Evolutionary conservation across 2,888 invertebrate species (phyloP).

Genomic region (Yponomeuta plumbellus): DNA sequence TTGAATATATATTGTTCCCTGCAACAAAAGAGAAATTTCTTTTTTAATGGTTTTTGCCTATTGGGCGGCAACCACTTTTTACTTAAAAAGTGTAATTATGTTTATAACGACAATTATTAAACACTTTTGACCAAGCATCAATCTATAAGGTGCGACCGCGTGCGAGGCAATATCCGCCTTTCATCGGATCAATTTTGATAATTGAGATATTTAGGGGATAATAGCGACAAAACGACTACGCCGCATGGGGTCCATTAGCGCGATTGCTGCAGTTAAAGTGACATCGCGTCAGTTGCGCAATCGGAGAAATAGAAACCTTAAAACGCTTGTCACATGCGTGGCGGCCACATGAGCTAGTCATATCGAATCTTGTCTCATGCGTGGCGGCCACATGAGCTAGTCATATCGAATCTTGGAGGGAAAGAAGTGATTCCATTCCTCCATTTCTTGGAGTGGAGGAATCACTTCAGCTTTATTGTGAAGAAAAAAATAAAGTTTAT

Average conservation of each 20-base stretch:
- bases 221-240: conserved; percentile 15
- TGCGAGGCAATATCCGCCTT: conserved; percentile 18
- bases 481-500: too few relatives aligned
- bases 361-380: conserved; percentile 21
- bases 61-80: neutral
- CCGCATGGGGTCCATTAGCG: conserved; percentile 72
- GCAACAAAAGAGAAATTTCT: conserved; percentile 65
- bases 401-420: neutral
- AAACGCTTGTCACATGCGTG: conserved; percentile 36
- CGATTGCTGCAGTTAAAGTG: conserved; percentile 51
- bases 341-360: conserved; percentile 22
- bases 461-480: too few relatives aligned
- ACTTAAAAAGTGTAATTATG: neutral
- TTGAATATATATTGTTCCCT: conserved; percentile 93
- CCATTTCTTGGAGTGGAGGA: too few relatives aligned
- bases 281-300: conserved; percentile 41
- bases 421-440: too few relatives aligned
- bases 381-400: conserved; percentile 27
- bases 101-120: conserved; percentile 7
- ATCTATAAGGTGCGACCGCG: neutral
- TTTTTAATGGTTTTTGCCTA: conserved; percentile 19
- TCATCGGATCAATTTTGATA: conserved; percentile 13
- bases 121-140: neutral
- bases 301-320: conserved; percentile 43
- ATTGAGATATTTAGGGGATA: conserved; percentile 17